Evolutionary conservation across 2,888 invertebrate genomes (phyloP).

Genomic region (Cybosia mesomella): DNA sequence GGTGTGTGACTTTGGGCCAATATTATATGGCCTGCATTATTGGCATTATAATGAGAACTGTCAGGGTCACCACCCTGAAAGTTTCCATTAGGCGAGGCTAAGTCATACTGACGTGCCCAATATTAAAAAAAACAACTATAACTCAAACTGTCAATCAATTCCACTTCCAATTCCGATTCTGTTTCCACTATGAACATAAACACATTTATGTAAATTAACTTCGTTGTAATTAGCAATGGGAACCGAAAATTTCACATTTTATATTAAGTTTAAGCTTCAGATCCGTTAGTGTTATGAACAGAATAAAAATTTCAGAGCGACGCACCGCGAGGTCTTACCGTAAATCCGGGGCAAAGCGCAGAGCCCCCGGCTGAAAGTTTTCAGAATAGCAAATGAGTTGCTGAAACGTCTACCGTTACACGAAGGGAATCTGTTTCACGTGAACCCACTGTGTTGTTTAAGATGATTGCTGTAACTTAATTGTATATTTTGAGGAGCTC

Average conservation of each 20-base stretch:
- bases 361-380: slow-evolving; percentile 28
- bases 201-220: neutral
- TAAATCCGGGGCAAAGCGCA: slow-evolving; percentile 38
- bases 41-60: too few relatives aligned
- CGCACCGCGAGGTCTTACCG: slow-evolving; percentile 45
- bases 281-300: slow-evolving; percentile 46
- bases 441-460: slow-evolving; percentile 11
- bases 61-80: too few relatives aligned
- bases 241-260: neutral
- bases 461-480: slow-evolving; percentile 20
- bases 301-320: slow-evolving; percentile 55
- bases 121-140: too few relatives aligned
- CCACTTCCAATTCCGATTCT: too few relatives aligned
- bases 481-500: slow-evolving; percentile 12
- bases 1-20: too few relatives aligned
- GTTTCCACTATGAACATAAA: neutral
- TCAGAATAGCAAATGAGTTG: slow-evolving; percentile 53
- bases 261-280: slow-evolving; percentile 30
- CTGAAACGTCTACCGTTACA: slow-evolving; percentile 31
- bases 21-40: too few relatives aligned
- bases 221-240: neutral
- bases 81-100: too few relatives aligned
- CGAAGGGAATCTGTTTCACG: slow-evolving; percentile 20
- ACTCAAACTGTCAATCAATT: too few relatives aligned
- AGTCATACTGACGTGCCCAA: too few relatives aligned